Evolutionary conservation across 2,888 invertebrate genomes (phyloP).

Genomic region (Pristionchus arcanus): DNA sequence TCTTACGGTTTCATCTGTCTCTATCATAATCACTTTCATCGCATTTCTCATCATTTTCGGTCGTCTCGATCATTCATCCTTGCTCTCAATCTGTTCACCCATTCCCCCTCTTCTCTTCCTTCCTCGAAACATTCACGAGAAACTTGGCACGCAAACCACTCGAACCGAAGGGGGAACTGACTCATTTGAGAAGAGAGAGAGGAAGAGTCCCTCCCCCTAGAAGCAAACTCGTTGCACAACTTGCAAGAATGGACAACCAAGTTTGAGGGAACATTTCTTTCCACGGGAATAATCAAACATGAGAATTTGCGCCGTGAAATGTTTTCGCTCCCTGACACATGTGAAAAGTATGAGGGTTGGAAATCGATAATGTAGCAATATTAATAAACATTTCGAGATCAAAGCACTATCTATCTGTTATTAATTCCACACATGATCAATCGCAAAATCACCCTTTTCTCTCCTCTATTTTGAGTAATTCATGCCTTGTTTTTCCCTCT

Average conservation of each 20-base stretch:
- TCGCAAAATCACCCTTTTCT: background rate
- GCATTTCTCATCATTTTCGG: background rate
- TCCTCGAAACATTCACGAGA: constrained; percentile 32
- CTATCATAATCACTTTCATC: background rate
- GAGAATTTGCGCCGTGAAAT: background rate
- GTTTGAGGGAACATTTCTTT: background rate
- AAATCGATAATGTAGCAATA: background rate
- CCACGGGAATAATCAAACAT: background rate
- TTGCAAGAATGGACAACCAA: background rate
- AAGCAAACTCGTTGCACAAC: background rate
- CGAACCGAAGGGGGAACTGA: background rate
- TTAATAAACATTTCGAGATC: background rate
- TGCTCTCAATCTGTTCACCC: background rate
- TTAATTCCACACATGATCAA: background rate
- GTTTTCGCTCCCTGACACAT: background rate
- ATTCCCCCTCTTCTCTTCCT: background rate
- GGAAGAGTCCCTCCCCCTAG: background rate
- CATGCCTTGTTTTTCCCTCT: constrained; percentile 3
- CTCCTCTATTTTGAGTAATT: background rate
- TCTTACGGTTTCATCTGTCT: background rate
- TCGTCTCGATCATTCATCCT: constrained; percentile 29
- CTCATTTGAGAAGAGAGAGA: constrained; percentile 3
- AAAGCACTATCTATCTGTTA: background rate
- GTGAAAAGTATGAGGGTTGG: background rate
- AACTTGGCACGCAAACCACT: constrained; percentile 38